phyloP scores from a whole-genome alignment of 2,113 vertebrate genomes.

The Raja brachyura region DNA sequence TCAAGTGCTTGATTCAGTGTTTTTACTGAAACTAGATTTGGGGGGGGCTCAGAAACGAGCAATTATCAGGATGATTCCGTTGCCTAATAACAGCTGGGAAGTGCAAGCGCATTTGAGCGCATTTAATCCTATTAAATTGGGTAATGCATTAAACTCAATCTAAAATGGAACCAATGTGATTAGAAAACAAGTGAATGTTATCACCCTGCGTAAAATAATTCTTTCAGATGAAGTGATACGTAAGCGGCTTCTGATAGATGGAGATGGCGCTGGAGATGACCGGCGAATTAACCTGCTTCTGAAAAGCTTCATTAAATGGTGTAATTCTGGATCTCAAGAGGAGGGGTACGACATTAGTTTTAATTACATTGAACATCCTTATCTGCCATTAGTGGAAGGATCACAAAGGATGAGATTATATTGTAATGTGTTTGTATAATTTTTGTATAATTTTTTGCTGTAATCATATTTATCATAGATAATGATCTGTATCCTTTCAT shows the following conservation, averaged over 20 bases:
- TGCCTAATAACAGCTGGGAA: too few species aligned
- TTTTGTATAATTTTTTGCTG: neutral
- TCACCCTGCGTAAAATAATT: conserved; percentile 32
- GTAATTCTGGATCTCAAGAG: conserved; percentile 79
- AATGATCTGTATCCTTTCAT: neutral
- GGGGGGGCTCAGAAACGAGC: too few species aligned
- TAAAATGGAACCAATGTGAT: conserved; percentile 4
- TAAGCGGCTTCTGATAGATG: conserved; percentile 92
- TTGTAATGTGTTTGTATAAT: neutral
- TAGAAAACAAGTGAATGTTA: neutral
- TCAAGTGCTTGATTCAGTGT: too few species aligned
- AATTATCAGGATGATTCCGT: too few species aligned
- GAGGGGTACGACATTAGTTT: conserved; percentile 66
- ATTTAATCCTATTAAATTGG: conserved; percentile 12
- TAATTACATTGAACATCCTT: neutral
- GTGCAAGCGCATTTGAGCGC: neutral
- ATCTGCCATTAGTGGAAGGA: neutral
- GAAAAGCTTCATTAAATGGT: conserved; percentile 96
- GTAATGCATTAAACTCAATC: neutral
- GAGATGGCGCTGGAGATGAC: conserved; percentile 93
- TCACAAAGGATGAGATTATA: neutral
- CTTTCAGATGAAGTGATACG: conserved; percentile 87
- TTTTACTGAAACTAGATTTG: too few species aligned
- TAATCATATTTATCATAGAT: neutral
- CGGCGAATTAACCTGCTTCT: conserved; percentile 86